Conservation (phyloP, 2,797 vertebrate genomes). For the Enteromius unitaeniatus region DNA sequence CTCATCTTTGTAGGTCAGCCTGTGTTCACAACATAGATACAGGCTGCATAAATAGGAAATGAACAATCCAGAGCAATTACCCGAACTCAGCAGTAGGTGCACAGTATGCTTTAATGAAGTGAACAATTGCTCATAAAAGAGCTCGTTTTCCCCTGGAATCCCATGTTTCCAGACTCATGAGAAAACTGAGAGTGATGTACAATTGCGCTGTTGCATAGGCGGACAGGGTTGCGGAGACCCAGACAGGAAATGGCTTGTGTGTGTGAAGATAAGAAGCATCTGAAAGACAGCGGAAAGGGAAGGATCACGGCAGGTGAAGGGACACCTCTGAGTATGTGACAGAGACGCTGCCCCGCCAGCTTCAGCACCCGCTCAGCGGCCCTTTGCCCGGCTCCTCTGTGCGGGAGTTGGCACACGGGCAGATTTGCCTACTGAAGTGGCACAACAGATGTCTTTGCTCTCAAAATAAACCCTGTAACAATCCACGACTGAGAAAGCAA, state of each 20-base stretch:
- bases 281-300: constrained; percentile 36
- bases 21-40: constrained; percentile 10
- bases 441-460: constrained; percentile 37
- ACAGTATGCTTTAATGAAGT: constrained; percentile 37
- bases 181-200: constrained; percentile 18
- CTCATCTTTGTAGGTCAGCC: constrained; percentile 13
- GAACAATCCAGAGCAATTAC: constrained; percentile 43
- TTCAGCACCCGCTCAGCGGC: constrained; percentile 64
- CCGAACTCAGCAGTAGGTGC: constrained; percentile 31
- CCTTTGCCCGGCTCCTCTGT: constrained; percentile 28
- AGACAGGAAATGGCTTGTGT: constrained; percentile 31
- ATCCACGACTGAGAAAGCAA: constrained; percentile 18
- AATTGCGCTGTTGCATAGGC: constrained; percentile 23
- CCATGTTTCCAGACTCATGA: constrained; percentile 14
- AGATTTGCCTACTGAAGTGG: constrained; percentile 24
- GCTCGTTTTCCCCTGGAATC: neutral
- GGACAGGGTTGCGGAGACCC: constrained; percentile 10
- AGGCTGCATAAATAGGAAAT: neutral
- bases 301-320: constrained; percentile 18
- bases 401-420: neutral
- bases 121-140: constrained; percentile 29
- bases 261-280: constrained; percentile 43
- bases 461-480: constrained; percentile 24
- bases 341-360: constrained; percentile 50
- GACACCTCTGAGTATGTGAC: constrained; percentile 55